Evolutionary conservation across 64 coral and sea anemone genomes (phyloP), one percentile per base, ranked within the genome.

Genomic region (Catalaphyllia jardinei): DNA sequence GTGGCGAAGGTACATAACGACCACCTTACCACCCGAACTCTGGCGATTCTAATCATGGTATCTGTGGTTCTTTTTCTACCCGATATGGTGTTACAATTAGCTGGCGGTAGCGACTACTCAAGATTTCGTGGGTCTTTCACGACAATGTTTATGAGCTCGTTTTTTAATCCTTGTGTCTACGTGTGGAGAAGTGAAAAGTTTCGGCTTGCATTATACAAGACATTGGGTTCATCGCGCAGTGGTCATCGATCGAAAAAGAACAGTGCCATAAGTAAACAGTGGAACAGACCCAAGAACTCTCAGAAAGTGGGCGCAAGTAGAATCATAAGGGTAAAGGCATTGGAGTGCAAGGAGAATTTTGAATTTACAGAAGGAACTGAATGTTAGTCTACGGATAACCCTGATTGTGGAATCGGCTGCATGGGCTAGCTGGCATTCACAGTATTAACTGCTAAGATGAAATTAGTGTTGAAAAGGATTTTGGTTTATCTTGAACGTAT

Each of bases 151-250:
- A 14, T 85, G 39, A 85, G 81, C 33, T 85, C 81, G 22, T 85
- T 85, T 85, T 71, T 85, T 17, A 85, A 85, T 31, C 81, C 81
- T 49, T 85, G 81, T 71, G 81, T 85, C 25, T 85, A 85, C 25
- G 81, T 64, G 19, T 85, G 81, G 81, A 85, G 81, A 85, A 67
- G 81, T 51, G 62, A 71, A 50, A 85, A 85, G 81, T 85, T 85
- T 24, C 81, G 81, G 46, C 20, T 50, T 12, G 81, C 81, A 13
- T 42, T 85, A 11, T 85, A 49, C 81, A 85, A 71, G 62, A 85
- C 60, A 27, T 71, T 85, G 15, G 81, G 81, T 71, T 85, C 71
- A 10, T 85, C 81, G 17, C 54, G 79, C 16, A 1, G 3, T 12
- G 54, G 54, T 57, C 54, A 12, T 31, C 19, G 81, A 85, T 67